phyloP scores from a whole-genome alignment of 2,888 invertebrate genomes.

The Crioceris asparagi region DNA sequence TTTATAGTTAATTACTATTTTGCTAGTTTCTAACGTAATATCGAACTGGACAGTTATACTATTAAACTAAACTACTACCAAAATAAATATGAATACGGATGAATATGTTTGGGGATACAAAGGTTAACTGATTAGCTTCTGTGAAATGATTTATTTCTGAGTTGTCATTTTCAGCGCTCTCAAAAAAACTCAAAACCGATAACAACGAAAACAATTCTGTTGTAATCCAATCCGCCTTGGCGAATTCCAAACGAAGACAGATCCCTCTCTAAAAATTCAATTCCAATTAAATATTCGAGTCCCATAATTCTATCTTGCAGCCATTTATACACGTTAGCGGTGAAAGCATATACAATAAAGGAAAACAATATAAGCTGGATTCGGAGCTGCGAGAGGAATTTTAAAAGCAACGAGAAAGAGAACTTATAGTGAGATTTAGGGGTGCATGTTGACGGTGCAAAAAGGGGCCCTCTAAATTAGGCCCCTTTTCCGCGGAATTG shows the following conservation, averaged over 20 bases:
- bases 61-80: too few relatives aligned
- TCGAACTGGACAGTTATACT: too few relatives aligned
- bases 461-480: conserved; percentile 22
- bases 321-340: conserved; percentile 20
- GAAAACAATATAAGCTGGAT: conserved; percentile 18
- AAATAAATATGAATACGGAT: too few relatives aligned
- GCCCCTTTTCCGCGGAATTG: conserved; percentile 17
- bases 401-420: conserved; percentile 19
- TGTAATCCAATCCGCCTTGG: too few relatives aligned
- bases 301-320: conserved; percentile 17
- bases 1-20: too few relatives aligned
- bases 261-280: conserved; percentile 6
- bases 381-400: conserved; percentile 14
- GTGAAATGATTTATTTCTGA: too few relatives aligned
- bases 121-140: too few relatives aligned
- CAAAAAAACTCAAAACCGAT: too few relatives aligned
- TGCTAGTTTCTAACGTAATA: too few relatives aligned
- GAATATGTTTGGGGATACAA: too few relatives aligned
- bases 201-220: too few relatives aligned
- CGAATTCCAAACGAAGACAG: background rate
- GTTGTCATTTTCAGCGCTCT: too few relatives aligned
- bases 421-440: conserved; percentile 20
- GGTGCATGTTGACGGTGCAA: conserved; percentile 19
- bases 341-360: conserved; percentile 21
- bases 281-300: conserved; percentile 19